Evolutionary conservation across 2,888 invertebrate species (phyloP).

Genomic region (Hirtodrosophila duncani): DNA sequence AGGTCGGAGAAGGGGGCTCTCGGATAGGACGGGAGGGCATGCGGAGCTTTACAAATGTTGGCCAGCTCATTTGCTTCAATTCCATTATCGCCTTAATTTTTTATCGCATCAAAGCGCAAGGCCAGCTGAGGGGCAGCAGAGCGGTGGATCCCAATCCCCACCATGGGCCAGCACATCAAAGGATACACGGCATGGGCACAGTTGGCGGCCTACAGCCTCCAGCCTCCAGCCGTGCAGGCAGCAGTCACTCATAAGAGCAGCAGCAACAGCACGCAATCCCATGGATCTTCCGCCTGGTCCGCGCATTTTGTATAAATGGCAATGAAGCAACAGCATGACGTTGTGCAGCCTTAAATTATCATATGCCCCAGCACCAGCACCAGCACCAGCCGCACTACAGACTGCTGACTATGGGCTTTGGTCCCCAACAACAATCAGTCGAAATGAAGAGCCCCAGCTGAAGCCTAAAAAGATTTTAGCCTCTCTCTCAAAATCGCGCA

Average conservation of each 20-base stretch:
- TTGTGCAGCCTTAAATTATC: constrained; percentile 74
- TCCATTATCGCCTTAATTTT: constrained; percentile 78
- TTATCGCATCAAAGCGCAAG: constrained; percentile 75
- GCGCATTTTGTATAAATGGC: constrained; percentile 64
- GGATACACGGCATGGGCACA: constrained; percentile 75
- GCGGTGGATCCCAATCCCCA: constrained; percentile 22
- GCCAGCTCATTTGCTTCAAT: constrained; percentile 76
- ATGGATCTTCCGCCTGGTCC: constrained; percentile 28
- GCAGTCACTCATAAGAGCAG: constrained; percentile 66
- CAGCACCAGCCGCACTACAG: constrained; percentile 18
- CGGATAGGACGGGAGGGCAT: constrained; percentile 5
- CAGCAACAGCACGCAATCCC: constrained; percentile 65
- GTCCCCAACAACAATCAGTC: background rate
- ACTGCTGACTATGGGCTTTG: background rate
- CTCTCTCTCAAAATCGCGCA: constrained; percentile 41
- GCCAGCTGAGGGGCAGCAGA: constrained; percentile 21
- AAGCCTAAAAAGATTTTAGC: constrained; percentile 22
- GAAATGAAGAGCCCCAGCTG: constrained; percentile 15
- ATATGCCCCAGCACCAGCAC: constrained; percentile 58
- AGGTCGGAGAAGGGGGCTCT: background rate
- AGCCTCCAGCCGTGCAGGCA: constrained; percentile 47
- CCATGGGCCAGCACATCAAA: constrained; percentile 75
- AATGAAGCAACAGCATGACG: constrained; percentile 72
- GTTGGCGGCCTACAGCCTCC: constrained; percentile 59
- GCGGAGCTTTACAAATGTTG: constrained; percentile 67